Base-by-base conservation (phyloP, 1,140 invertebrate genomes). In the Saccostrea echinata region DNA sequence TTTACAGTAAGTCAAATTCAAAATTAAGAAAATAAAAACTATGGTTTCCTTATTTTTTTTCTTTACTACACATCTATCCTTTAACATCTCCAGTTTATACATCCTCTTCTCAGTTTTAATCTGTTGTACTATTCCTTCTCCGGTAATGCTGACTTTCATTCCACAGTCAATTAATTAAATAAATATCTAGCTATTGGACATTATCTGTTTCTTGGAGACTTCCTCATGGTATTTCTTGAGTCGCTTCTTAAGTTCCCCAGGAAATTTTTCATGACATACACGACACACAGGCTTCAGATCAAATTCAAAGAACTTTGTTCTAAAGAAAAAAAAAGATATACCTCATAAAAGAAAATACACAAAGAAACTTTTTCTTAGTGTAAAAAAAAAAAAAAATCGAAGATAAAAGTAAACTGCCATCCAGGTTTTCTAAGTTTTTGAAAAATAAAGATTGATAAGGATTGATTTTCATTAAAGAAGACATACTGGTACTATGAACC, bases 221-320 rank as follows among this genome's bases (percentile, higher is more conserved):
- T 93, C 93, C 27, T 95, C 94, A 83, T 96, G 96, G 0, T 94
- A 94, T 90, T 96, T 96, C 91, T 96, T 96, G 35, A 96, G 93
- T 64, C 99, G 96, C 91, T 98, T 98, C 86, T 98, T 97, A 86
- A 99, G 95, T 95, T 99, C 99, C 55, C 96, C 96, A 0, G 99
- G 99, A 95, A 99, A 98, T 93, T 97, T 97, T 91, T 99, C 99
- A 95, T 99, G 99, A 94, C 99, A 99, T 93, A 98, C 97, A 95
- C 99, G 99, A 95, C 99, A 99, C 1, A 99, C 98, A 33, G 99
- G 99, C 93, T 98, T 98, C 95, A 99, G 96, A 95, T 99, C 99
- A 94, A 98, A 98, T 95, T 99, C 99, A 95, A 99, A 99, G 95
- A 99, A 99, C 95, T 99, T 99, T 9, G 98, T 99, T 91, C 96